phyloP scores from a whole-genome alignment of 2,113 vertebrate genomes.

The Zosterops borbonicus region DNA sequence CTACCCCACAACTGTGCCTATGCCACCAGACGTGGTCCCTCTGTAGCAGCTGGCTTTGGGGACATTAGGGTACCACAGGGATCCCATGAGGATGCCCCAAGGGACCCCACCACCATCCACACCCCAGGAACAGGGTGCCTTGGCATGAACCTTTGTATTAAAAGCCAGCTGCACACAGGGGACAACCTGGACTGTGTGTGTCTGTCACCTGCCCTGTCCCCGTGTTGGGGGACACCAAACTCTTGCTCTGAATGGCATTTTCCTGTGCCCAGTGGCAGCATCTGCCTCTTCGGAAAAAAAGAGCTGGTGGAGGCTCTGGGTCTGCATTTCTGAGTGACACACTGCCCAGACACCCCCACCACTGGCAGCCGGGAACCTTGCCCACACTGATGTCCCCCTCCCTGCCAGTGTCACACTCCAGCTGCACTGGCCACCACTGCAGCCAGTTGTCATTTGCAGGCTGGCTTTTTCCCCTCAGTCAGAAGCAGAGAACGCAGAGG shows the following conservation, averaged over 20 bases:
- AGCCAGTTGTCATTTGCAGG: background rate
- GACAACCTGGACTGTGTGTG: background rate
- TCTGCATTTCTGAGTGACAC: background rate
- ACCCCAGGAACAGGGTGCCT: background rate
- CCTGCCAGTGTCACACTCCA: background rate
- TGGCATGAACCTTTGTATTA: background rate
- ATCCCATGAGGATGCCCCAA: background rate
- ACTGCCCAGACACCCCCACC: background rate
- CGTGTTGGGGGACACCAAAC: accelerated
- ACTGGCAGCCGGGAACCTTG: accelerated
- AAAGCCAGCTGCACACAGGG: accelerated
- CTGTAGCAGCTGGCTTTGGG: background rate
- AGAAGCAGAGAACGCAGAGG: background rate
- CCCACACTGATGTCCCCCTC: accelerated
- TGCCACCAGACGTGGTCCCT: accelerated
- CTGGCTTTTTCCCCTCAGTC: background rate
- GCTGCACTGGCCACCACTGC: accelerated
- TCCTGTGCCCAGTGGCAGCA: accelerated
- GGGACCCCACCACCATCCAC: background rate
- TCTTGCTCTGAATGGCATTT: background rate
- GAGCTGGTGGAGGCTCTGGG: background rate
- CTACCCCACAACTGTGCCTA: background rate
- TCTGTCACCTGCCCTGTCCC: background rate
- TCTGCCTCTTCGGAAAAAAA: accelerated
- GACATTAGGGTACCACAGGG: background rate